phyloP scores from a whole-genome alignment of 2,797 vertebrate species.

The Meriones psammophilus region DNA sequence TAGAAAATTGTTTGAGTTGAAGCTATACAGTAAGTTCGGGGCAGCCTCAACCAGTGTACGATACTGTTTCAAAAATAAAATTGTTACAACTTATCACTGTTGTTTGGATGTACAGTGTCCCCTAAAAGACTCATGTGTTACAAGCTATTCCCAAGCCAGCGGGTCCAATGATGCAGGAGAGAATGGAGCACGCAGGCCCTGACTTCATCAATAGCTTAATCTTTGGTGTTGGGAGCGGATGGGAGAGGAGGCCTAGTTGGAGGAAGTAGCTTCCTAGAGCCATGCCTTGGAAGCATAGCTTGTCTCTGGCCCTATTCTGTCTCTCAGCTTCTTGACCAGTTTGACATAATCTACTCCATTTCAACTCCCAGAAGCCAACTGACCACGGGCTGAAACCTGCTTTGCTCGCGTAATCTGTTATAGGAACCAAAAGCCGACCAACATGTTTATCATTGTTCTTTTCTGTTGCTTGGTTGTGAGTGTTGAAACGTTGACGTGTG shows the following conservation, averaged over 20 bases:
- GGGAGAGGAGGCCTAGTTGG: neutral
- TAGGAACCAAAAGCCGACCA: neutral
- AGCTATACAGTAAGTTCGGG: no score
- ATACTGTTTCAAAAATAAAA: neutral
- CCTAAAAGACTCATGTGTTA: no score
- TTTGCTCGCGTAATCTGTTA: neutral
- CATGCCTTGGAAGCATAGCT: neutral
- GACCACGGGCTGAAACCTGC: neutral
- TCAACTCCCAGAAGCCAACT: no score
- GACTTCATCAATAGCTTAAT: neutral
- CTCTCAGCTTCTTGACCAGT: neutral
- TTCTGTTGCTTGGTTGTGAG: slow-evolving; percentile 82
- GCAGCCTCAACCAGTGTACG: neutral
- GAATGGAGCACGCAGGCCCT: neutral
- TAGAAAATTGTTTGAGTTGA: neutral
- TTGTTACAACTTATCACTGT: neutral
- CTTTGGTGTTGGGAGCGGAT: neutral
- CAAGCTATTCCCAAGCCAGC: neutral
- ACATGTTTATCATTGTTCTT: slow-evolving; percentile 1
- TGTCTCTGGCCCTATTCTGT: neutral
- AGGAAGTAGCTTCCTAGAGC: neutral
- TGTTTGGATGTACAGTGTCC: neutral
- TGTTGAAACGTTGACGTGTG: slow-evolving; percentile 89
- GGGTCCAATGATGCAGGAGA: neutral
- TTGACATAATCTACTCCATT: neutral